phyloP scores from a whole-genome alignment of 2,888 invertebrate species.

The Allacma fusca region DNA sequence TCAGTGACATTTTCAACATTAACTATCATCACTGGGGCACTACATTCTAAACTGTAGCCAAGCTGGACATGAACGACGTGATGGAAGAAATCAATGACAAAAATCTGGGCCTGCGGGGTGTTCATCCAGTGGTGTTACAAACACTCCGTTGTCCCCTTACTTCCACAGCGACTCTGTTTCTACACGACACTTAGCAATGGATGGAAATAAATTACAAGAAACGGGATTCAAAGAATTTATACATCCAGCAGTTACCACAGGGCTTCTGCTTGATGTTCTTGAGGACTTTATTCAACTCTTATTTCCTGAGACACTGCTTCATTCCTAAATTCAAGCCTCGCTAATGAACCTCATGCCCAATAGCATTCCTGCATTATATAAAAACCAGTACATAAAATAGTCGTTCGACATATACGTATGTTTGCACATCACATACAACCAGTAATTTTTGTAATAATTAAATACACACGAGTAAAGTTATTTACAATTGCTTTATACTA shows the following conservation, averaged over 20 bases:
- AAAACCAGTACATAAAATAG: too few relatives aligned
- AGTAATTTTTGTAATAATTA: too few relatives aligned
- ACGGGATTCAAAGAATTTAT: slow-evolving; percentile 70
- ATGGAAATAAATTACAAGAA: slow-evolving; percentile 73
- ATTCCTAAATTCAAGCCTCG: too few relatives aligned
- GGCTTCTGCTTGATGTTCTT: slow-evolving; percentile 74
- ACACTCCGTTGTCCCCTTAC: slow-evolving; percentile 88
- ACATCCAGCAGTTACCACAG: slow-evolving; percentile 72
- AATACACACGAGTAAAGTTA: too few relatives aligned
- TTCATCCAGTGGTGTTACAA: slow-evolving; percentile 75
- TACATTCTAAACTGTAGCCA: slow-evolving; percentile 80
- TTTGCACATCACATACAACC: too few relatives aligned
- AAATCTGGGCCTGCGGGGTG: slow-evolving; percentile 88
- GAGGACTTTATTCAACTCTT: slow-evolving; percentile 83
- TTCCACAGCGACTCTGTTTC: slow-evolving; percentile 83
- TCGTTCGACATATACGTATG: too few relatives aligned
- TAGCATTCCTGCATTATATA: too few relatives aligned
- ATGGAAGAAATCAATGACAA: slow-evolving; percentile 94
- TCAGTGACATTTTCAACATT: slow-evolving; percentile 84
- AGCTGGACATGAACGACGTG: slow-evolving; percentile 80
- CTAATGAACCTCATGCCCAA: too few relatives aligned
- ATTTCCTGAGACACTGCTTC: slow-evolving; percentile 75
- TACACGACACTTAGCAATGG: slow-evolving; percentile 80
- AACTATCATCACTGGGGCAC: slow-evolving; percentile 88
- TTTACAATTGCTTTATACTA: too few relatives aligned